Evolutionary conservation across 1,140 invertebrate genomes (phyloP), one percentile per base, ranked within the genome.

Genomic region (Drosophila mauritiana): DNA sequence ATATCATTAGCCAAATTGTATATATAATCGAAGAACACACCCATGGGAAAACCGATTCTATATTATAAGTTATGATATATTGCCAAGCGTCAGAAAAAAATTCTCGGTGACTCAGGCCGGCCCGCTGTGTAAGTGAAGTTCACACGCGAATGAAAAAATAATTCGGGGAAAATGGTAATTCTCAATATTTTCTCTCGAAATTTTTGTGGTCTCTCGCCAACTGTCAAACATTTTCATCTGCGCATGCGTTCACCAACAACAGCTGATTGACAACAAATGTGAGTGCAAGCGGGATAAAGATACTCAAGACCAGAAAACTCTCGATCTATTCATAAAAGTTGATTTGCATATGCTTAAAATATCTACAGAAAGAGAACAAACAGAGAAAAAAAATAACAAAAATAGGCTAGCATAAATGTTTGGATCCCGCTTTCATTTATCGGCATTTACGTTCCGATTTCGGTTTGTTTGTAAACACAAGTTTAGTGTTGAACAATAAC

Each of bases 201-300:
- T 58, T 46, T 25, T 11, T 15, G 7, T 15, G 22, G 31, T 45
- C 51, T 65, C 69, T 62, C 49, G 46, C 31, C 34, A 77, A 54
- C 43, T 77, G 80, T 84, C 81, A 85, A 43, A 84, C 15, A 55
- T 48, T 34, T 52, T 11, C 6, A 2, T n/a, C 1, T 31, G 69
- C 52, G 82, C 82, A 64, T 81, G 82, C 78, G 82, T 56, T 48
- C 22, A 48, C 37, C 42, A 3, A 25, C 45, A 75, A 62, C 78
- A 85, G 82, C 73, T 81, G 81, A 61, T 65, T 81, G 78, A 85
- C 59, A 85, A 85, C 82, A 85, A 86, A 78, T 75, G 74, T 31
- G 43, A 59, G 82, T 78, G 73, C 59, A 48, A 85, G 74, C 17
- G 74, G 68, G 82, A 85, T 25, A n/a, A 42, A 36, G 36, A 57